Evolutionary conservation across 2,888 invertebrate genomes (phyloP).

Genomic region (Strigamia crassipes): DNA sequence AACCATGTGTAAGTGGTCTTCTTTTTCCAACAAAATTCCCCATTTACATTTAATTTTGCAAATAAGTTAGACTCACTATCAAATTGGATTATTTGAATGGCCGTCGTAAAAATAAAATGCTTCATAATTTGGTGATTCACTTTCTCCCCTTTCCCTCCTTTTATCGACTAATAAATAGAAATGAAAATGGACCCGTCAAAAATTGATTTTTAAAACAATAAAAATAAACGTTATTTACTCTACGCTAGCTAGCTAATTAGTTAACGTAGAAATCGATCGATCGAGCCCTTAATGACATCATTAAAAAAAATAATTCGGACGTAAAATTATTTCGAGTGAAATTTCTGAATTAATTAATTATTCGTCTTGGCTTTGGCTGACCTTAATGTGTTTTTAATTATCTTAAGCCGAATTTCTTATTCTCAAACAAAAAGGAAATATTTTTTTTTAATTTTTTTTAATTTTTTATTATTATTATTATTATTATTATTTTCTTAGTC

Average conservation of each 20-base stretch:
- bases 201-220: background rate
- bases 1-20: background rate
- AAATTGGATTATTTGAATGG: conserved; percentile 34
- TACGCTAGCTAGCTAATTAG: background rate
- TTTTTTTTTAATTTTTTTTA: no score
- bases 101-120: conserved; percentile 22
- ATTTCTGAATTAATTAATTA: conserved; percentile 1
- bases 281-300: background rate
- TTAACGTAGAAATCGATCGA: background rate
- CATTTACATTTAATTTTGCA: conserved; percentile 40
- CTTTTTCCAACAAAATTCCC: conserved; percentile 13
- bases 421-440: no score
- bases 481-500: background rate
- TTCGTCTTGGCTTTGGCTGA: background rate
- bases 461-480: no score
- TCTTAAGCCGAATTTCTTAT: no score
- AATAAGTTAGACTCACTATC: conserved; percentile 33
- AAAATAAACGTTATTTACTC: background rate
- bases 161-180: conserved; percentile 11
- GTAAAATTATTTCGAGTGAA: background rate
- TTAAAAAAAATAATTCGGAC: background rate
- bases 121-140: conserved; percentile 39
- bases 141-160: background rate
- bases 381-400: conserved; percentile 36
- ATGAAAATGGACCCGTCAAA: conserved; percentile 34